These are phyloP conservation scores for Phalloptychus januarius DNA, from an alignment of 2,797 vertebrate genomes.

Conservation along the genomic window DNA sequence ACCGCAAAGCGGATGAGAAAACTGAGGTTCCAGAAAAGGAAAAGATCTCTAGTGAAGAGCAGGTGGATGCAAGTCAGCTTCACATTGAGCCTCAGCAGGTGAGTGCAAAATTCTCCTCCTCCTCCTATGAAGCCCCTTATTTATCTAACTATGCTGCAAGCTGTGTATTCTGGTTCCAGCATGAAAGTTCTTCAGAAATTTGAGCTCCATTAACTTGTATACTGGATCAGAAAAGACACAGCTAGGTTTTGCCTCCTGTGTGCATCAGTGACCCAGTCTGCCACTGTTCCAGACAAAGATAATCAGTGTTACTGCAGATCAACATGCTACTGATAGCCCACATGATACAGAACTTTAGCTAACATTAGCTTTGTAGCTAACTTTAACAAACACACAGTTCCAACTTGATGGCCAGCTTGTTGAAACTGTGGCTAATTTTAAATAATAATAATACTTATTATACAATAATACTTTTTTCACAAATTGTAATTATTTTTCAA, in stretches of 20 bases:
- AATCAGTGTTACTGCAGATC: background rate
- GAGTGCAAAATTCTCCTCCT: constrained; percentile 51
- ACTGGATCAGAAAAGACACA: background rate
- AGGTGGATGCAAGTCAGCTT: constrained; percentile 41
- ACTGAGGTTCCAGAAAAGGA: constrained; percentile 32
- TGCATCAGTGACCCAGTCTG: background rate
- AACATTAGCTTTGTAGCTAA: too few species aligned
- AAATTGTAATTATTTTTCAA: background rate
- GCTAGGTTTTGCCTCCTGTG: background rate
- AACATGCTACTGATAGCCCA: too few species aligned
- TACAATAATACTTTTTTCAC: background rate
- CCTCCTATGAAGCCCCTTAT: background rate
- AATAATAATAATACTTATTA: too few species aligned
- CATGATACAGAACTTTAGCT: too few species aligned
- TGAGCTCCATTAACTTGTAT: background rate
- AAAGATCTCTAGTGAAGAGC: constrained; percentile 37
- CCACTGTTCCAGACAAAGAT: background rate
- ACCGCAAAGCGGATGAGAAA: constrained; percentile 34
- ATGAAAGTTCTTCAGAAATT: background rate
- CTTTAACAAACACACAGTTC: too few species aligned
- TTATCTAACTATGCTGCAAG: background rate
- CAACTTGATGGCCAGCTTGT: too few species aligned
- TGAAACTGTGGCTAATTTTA: background rate
- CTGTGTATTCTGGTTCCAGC: background rate
- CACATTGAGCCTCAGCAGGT: constrained; percentile 49